Percentiles rank a stretch among this genome's conserved stretches.
Evolutionary conservation across 2,888 invertebrate species (phyloP).

Genomic region (Caradrina clavipalpis): DNA sequence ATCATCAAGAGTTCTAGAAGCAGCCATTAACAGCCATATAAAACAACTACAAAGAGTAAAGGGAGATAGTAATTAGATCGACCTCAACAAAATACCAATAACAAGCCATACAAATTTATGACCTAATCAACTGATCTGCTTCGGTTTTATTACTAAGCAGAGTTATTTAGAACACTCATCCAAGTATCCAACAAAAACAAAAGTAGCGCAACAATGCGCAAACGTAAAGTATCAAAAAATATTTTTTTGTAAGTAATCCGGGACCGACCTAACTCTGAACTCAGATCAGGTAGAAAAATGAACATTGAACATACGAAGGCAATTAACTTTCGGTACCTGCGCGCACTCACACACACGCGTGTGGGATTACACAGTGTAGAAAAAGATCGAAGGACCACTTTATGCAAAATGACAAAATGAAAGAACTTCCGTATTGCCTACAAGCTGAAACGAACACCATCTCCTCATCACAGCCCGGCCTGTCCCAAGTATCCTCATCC

Average conservation of each 20-base stretch:
- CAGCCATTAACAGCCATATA: background rate
- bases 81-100: constrained; percentile 1
- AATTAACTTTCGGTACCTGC: constrained; percentile 90
- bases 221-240: constrained; percentile 61
- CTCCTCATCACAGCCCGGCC: background rate
- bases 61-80: constrained; percentile 1
- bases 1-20: too few species aligned
- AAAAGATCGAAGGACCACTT: constrained; percentile 31
- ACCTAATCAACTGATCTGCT: constrained; percentile 30
- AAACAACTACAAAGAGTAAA: background rate
- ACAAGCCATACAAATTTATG: constrained; percentile 52
- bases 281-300: constrained; percentile 84
- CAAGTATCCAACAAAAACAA: constrained; percentile 34
- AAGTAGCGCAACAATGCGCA: constrained; percentile 53
- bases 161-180: constrained; percentile 40
- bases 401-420: background rate
- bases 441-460: background rate
- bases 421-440: background rate
- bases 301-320: constrained; percentile 89
- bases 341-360: constrained; percentile 72
- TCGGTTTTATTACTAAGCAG: constrained; percentile 44
- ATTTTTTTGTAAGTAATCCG: constrained; percentile 62
- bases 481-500: background rate
- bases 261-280: constrained; percentile 70
- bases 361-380: constrained; percentile 4